Evolutionary conservation across 1,140 invertebrate genomes (phyloP), one percentile per base, ranked within the genome.

Genomic region (Euura saliciscinereae): DNA sequence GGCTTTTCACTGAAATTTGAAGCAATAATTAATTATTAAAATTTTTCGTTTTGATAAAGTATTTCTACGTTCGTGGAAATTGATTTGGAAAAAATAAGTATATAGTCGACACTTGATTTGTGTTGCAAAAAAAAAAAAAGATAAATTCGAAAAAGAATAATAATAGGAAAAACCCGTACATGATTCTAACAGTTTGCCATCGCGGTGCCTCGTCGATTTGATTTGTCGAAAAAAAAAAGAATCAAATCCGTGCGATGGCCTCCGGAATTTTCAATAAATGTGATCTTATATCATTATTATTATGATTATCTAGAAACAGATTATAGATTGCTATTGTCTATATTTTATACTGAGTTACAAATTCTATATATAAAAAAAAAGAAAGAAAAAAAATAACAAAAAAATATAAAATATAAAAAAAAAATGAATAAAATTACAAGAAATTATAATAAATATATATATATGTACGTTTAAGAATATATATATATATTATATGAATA

Each of bases 141-240:
- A n/a, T 59, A 59, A 59, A 59, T 59, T 59, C 13, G 51, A 59
- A 59, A 3, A 11, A 8, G 13, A 59, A 59, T 59, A n/a, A 28
- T 28, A 28, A 1, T 28, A 1, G 51, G 8, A 59, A 59, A 44
- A 77, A 76, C 76, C 78, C 78, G 77, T 75, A 77, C 78, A 78
- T 75, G 75, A 81, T 43, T 78, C 79, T 78, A 78, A 78, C 78
- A 77, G 77, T 77, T 79, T 78, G 80, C 80, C 79, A 81, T 81
- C 76, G 70, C 75, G 65, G 66, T 59, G 51, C 51, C 51, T 59
- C 51, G 51, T 59, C 51, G 10, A 59, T 59, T 59, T 59, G 51
- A 59, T 59, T 59, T 4, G 51, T 59, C 13, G 13, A 28, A 28
- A 28, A 28, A 28, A 28, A 59, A 59, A 59, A 11, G 10, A 11